Conservation (phyloP, 2,888 invertebrate genomes). For the Conomelus anceps region DNA sequence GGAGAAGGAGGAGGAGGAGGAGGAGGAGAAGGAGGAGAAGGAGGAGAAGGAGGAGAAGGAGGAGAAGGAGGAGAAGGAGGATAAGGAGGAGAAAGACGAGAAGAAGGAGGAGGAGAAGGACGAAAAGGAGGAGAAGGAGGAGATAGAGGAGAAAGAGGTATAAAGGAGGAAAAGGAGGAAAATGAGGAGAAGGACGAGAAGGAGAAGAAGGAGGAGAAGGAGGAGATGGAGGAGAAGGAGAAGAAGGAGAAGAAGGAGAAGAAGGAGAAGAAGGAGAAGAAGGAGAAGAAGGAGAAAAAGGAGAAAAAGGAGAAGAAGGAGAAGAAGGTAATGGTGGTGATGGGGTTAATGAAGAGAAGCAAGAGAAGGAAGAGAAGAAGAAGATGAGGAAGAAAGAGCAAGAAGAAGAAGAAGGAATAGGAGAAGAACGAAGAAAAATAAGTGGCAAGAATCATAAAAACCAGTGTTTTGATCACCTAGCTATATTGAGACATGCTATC, state of each 20-base stretch:
- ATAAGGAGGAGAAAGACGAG: neutral
- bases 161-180: neutral
- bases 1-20: neutral
- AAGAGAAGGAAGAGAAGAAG: neutral
- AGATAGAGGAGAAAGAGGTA: neutral
- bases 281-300: neutral
- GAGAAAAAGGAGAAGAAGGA: neutral
- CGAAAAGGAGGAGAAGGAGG: neutral
- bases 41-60: neutral
- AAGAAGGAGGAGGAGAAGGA: neutral
- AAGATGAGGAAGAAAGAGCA: neutral
- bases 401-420: neutral
- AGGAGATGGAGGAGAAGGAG: neutral
- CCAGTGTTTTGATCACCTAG: no score
- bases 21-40: neutral
- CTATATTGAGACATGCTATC: slow-evolving; percentile 27
- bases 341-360: no score
- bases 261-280: neutral
- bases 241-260: neutral
- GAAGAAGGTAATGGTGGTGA: no score
- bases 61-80: neutral
- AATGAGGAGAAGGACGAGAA: neutral
- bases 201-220: neutral
- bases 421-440: neutral
- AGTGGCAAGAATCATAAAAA: no score